Conservation (phyloP, 2,888 invertebrate genomes). For the Sinotaia quadrata region DNA sequence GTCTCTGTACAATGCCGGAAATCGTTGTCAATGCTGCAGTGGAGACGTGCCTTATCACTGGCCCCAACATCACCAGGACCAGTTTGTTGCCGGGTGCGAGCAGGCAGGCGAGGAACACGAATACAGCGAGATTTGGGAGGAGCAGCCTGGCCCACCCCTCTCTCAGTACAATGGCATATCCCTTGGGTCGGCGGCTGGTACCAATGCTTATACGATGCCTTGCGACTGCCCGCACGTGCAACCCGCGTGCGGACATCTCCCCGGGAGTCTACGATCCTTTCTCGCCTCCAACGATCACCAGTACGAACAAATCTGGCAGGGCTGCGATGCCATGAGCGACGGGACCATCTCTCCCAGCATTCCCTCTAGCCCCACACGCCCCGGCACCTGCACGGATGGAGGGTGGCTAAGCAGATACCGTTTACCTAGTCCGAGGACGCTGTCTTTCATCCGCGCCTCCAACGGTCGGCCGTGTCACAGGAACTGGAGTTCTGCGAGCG, state of each 20-base stretch:
- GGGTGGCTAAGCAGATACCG: slow-evolving; percentile 24
- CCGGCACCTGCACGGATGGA: slow-evolving; percentile 6
- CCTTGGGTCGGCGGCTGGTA: neutral
- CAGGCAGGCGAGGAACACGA: neutral
- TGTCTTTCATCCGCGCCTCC: neutral
- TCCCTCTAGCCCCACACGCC: neutral
- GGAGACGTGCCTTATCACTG: neutral
- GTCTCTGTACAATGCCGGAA: too few relatives aligned
- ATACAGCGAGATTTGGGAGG: slow-evolving; percentile 26
- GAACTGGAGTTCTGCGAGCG: neutral
- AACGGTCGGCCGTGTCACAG: neutral
- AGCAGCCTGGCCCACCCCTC: neutral
- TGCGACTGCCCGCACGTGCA: neutral
- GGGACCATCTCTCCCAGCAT: neutral
- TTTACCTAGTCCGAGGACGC: slow-evolving; percentile 15
- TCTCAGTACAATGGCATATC: slow-evolving; percentile 9
- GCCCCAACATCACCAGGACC: neutral
- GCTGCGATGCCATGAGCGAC: neutral
- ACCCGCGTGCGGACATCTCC: neutral
- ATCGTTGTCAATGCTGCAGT: neutral
- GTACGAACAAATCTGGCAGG: slow-evolving; percentile 8
- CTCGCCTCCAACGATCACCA: neutral
- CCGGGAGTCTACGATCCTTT: slow-evolving; percentile 1
- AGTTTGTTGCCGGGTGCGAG: neutral
- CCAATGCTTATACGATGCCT: neutral